Evolutionary conservation across 2,113 vertebrate genomes (phyloP), one percentile per base, ranked within the genome.

Genomic region (Vireo altiloquus): DNA sequence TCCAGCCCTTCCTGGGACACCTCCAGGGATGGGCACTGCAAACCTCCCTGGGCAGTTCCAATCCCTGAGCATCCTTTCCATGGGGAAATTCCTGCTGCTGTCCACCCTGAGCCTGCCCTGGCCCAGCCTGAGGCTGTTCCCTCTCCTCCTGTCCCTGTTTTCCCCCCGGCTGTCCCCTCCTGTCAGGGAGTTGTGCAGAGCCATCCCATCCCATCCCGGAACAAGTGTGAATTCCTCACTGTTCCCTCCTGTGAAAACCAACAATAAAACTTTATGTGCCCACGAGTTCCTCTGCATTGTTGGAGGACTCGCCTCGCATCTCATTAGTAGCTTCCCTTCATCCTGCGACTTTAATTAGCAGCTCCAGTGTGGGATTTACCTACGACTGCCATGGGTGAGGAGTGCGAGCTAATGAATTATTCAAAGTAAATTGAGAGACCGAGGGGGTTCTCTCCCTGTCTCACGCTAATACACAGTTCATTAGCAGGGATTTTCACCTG

Each of bases 341-440:
- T 93, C 82, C 68, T 22, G 37, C 89, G 92, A 44, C 92, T 97
- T 94, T 89, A 96, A 97, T 97, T 97, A 97, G 78, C 76, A 77
- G 82, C 90, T 90, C 63, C 88, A 68, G 76, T 17, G 76, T 92
- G 89, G 92, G 92, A 94, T 97, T 95, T 92, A 97, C 96, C 91
- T 75, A 22, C 50, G 89, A 23, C 75, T 95, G 77, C 71, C 94
- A 81, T 46, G 86, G 95, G 85, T 97, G 92, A 91, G 77, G 94
- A 96, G 92, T 66, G 77, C 42, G 18, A 77, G 56, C 66, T 96
- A 80, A 96, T 97, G 92, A 97, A 97, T 97, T 97, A 97, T 97
- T 96, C 94, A 82, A 93, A 92, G 92, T 69, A 95, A 96, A 97
- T 94, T 74, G 90, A 87, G 93, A 80, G 92, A 76, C 77, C 47